phyloP scores from a whole-genome alignment of 2,797 vertebrate species.

The Trachurus trachurus region DNA sequence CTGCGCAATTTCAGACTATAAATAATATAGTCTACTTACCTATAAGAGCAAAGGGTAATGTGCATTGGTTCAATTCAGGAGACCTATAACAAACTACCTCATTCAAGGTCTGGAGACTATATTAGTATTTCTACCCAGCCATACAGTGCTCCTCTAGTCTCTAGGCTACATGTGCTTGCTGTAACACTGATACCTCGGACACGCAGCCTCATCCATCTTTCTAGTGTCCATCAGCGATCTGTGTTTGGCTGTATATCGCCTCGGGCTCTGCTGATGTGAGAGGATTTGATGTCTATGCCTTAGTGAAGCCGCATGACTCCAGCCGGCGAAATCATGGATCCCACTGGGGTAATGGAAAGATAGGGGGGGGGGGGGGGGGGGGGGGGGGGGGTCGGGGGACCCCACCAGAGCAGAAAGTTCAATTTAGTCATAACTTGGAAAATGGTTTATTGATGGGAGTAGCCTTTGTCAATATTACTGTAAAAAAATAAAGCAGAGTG shows the following conservation, averaged over 20 bases:
- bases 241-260: slow-evolving; percentile 20
- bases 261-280: slow-evolving; percentile 34
- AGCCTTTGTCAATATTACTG: not conserved
- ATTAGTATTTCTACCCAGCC: not conserved
- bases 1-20: not conserved
- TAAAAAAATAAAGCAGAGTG: not conserved
- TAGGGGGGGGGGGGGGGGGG: not conserved
- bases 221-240: slow-evolving; percentile 52
- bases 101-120: not conserved
- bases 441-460: not conserved
- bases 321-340: slow-evolving; percentile 7
- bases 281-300: slow-evolving; percentile 28
- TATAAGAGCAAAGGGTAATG: not conserved
- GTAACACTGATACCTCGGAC: not conserved
- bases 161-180: not conserved
- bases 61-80: not conserved
- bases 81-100: not conserved
- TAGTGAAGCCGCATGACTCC: slow-evolving; percentile 9
- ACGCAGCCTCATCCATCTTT: slow-evolving; percentile 44
- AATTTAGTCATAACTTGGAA: not conserved
- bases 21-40: no score
- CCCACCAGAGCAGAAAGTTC: slow-evolving; percentile 9
- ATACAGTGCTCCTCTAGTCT: not conserved
- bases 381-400: no score
- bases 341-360: not conserved